Percentiles rank a stretch among this genome's conserved stretches.
Evolutionary conservation across 2,113 vertebrate genomes (phyloP).

Genomic region (Neofelis nebulosa): DNA sequence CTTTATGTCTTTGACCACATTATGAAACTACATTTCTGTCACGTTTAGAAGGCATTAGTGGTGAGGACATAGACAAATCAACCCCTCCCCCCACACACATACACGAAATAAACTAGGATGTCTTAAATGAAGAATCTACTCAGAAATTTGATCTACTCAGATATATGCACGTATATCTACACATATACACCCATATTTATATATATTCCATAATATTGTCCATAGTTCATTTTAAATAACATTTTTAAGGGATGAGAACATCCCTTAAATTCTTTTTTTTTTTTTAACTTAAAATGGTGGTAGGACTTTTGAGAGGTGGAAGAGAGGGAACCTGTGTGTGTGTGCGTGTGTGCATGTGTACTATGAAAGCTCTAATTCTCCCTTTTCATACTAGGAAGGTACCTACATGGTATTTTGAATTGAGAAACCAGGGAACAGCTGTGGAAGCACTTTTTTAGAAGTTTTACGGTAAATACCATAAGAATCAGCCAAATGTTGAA

Average conservation of each 20-base stretch:
- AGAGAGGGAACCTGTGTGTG: background rate
- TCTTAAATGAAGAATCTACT: background rate
- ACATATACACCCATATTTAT: too few relatives aligned
- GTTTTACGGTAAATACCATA: background rate
- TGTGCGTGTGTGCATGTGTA: background rate
- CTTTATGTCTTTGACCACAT: background rate
- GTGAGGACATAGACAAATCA: background rate
- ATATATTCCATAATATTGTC: background rate
- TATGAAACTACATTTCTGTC: background rate
- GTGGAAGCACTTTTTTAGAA: background rate
- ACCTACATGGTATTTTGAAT: background rate
- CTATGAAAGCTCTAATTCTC: background rate
- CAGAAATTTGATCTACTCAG: background rate
- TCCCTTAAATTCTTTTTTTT: too few relatives aligned
- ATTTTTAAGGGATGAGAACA: background rate
- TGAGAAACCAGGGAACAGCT: background rate
- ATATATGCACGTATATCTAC: too few relatives aligned
- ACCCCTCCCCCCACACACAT: background rate
- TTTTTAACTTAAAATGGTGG: background rate
- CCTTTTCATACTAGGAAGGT: background rate
- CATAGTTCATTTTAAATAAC: background rate
- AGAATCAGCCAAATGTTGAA: background rate
- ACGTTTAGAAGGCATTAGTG: background rate
- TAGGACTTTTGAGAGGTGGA: background rate
- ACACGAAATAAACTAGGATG: background rate